Evolutionary conservation across 2,113 vertebrate genomes (phyloP).

Genomic region (Paradisaea rubra): DNA sequence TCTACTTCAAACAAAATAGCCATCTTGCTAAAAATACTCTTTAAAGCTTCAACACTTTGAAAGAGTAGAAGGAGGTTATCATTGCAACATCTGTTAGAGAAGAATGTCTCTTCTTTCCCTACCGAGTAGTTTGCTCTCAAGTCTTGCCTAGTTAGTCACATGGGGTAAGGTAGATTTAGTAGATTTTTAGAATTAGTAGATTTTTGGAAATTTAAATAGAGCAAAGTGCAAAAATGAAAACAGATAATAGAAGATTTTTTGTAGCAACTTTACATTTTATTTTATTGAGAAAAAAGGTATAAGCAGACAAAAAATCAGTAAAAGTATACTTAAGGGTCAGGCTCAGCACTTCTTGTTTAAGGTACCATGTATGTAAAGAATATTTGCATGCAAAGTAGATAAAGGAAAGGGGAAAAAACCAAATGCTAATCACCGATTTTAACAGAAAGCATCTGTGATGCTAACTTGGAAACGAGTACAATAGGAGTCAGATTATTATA

Average conservation of each 20-base stretch:
- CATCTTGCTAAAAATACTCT: not conserved
- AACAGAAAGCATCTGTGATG: not conserved
- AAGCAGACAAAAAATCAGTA: not conserved
- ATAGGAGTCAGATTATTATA: not conserved
- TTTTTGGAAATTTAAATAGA: not conserved
- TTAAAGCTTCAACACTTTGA: not conserved
- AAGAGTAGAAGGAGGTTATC: not conserved
- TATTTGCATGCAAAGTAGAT: not conserved
- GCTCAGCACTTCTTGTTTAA: not conserved
- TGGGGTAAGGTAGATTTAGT: not conserved
- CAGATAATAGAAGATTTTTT: not conserved
- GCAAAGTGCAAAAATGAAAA: not conserved
- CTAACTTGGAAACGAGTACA: not conserved
- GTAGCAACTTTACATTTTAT: not conserved
- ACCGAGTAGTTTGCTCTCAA: not conserved
- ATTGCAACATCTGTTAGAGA: not conserved
- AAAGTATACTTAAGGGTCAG: not conserved
- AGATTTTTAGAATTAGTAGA: not conserved
- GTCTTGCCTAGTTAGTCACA: not conserved
- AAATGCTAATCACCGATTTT: not conserved
- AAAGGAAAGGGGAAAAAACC: not conserved
- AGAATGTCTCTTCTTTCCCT: not conserved
- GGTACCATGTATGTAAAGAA: not conserved
- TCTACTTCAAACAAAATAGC: not conserved
- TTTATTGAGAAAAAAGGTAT: not conserved